Evolutionary conservation across 2,797 vertebrate species (phyloP), one percentile per base, ranked within the genome.

Genomic region (Gastrophryne carolinensis): DNA sequence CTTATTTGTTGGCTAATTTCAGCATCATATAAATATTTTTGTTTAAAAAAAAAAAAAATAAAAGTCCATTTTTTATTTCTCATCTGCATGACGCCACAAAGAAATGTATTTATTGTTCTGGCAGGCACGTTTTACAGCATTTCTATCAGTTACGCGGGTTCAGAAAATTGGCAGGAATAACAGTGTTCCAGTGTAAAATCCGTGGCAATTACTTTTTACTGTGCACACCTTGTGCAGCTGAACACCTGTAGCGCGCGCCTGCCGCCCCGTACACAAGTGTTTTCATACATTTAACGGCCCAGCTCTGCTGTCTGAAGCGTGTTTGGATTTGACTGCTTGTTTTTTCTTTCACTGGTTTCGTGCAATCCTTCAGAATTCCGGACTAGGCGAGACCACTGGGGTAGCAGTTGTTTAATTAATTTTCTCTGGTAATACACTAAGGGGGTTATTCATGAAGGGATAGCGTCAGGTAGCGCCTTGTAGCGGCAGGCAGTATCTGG

Each of bases 151-250:
- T 72, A 78, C 75, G 58, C 53, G 30, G 75, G 66, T 72, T 65
- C 39, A 66, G 53, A 72, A 72, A 72, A 53, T 78, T 78, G 75
- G 75, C 68, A 72, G 68, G 24, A 78, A 39, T 57, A 64, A 78
- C 68, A 78, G 68, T 57, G 68, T 78, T 72, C 75, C 75, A 78
- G 68, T 78, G 68, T 78, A 78, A 78, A 69, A 72, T 52, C 30
- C n/a, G 37, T 41, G 53, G 68, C 75, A 78, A 78, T 78, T 78
- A 78, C 75, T 72, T 78, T 78, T 78, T 78, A 78, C 68, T 60
- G 68, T 53, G 75, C 60, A 78, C 75, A 78, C 75, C 75, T 78
- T 78, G 75, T 78, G 68, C 52, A 23, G 68, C 61, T 56, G 50
- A 56, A 64, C 75, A 78, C 75, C 75, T 78, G 75, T 78, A 78